Evolutionary conservation across 2,888 invertebrate genomes (phyloP), one percentile per base, ranked within the genome.

Genomic region (Agapetus fuscipes): DNA sequence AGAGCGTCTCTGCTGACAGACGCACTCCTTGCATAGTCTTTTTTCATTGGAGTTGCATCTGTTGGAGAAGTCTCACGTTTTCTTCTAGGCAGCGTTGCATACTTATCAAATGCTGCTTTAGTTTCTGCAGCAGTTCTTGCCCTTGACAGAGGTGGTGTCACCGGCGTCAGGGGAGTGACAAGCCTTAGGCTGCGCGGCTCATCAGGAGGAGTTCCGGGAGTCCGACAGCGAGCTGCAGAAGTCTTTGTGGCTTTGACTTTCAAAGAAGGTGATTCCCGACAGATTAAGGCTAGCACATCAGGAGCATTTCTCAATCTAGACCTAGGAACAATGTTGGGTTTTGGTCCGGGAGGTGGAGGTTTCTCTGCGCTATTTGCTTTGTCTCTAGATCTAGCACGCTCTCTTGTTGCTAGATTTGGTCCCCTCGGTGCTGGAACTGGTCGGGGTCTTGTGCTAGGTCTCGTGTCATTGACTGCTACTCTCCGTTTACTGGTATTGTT

Each of bases 51-150:
- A 28, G 17, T 16, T 15, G 31, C n/a, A 44, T 76, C 77, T 9
- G 5, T 9, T 3, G 72, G 67, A 2, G 76, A 76, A 48, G 72
- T 76, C 36, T 80, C 81, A 49, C 80, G 77, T 45, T 78, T 69
- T 38, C 84, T 70, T 26, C 88, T 72, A 0, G 88, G 87, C 28
- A 88, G 57, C 0, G 88, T 88, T 6, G 81, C 86, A 52, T 82
- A 86, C 50, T 82, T 80, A 53, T 84, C 85, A 9, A 80, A 67
- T 0, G 78, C 70, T 12, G 71, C 59, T 38, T 68, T 61, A 30
- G 52, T 52, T 39, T 64, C 66, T 6, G 52, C 52, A 27, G 28
- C 30, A 28, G 35, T 28, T 24, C 43, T 28, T 4, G 24, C 20
- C 24, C 24, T 20, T 10, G 33, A 13, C 24, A 33, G 20, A 3